Evolutionary conservation across 2,888 invertebrate species (phyloP).

Genomic region (Melikaiella ostensackeni): DNA sequence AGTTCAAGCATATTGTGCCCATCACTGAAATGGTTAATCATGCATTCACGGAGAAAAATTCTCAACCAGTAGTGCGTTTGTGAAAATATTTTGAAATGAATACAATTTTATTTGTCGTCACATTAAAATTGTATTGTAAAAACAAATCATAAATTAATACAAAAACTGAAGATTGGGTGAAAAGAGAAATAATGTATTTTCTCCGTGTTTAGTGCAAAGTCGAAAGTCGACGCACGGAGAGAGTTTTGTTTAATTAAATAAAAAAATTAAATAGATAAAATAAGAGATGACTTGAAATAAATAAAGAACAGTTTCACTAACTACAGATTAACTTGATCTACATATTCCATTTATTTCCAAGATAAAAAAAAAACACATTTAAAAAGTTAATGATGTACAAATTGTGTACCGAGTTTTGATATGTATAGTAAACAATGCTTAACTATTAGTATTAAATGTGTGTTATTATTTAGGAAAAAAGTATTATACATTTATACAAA

Average conservation of each 20-base stretch:
- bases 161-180: neutral
- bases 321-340: too few species aligned
- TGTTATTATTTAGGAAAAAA: neutral
- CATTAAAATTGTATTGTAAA: neutral
- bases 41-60: constrained; percentile 32
- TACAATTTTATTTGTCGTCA: neutral
- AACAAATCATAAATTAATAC: neutral
- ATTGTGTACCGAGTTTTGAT: too few species aligned
- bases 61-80: neutral
- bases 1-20: constrained; percentile 22
- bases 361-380: too few species aligned
- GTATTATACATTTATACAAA: neutral
- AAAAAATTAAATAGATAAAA: neutral
- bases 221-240: constrained; percentile 7
- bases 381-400: too few species aligned
- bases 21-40: constrained; percentile 27
- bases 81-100: neutral
- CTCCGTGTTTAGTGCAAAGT: constrained; percentile 5
- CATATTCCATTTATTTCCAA: too few species aligned
- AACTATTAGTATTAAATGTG: too few species aligned
- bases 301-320: too few species aligned
- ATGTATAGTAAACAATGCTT: too few species aligned
- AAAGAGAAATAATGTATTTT: neutral
- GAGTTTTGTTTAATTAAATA: neutral
- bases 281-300: too few species aligned